A percentile compares a stretch with the other conserved stretches of the same genome.
These are phyloP conservation scores for Drosophila phalerata DNA, from an alignment of 2,888 invertebrate species.

Conservation along the genomic window DNA sequence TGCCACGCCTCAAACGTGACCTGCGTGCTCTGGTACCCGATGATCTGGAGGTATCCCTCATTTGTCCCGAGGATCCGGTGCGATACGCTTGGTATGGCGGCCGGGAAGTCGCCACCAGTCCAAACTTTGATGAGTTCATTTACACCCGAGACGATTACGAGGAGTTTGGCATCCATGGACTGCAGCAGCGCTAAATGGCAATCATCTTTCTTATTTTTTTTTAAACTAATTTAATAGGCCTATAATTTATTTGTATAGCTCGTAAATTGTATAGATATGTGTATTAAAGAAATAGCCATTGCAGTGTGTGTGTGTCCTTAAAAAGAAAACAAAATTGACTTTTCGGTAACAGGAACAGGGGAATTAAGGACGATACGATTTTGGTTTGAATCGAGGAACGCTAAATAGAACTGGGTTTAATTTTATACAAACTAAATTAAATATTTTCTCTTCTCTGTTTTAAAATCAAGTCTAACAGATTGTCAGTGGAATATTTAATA, in stretches of 20 bases:
- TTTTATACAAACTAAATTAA: too few species aligned
- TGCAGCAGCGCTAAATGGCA: slow-evolving; percentile 52
- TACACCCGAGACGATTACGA: slow-evolving; percentile 95
- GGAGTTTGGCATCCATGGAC: slow-evolving; percentile 89
- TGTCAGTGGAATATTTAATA: too few species aligned
- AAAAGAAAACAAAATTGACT: background rate
- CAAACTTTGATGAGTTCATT: slow-evolving; percentile 90
- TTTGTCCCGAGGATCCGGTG: slow-evolving; percentile 90
- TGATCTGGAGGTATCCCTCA: slow-evolving; percentile 91
- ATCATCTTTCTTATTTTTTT: background rate
- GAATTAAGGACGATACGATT: too few species aligned
- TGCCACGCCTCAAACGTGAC: slow-evolving; percentile 91
- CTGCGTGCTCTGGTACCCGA: slow-evolving; percentile 92
- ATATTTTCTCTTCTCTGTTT: too few species aligned
- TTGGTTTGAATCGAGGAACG: too few species aligned
- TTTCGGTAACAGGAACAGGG: too few species aligned
- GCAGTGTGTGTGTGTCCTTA: too few species aligned
- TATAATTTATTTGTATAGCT: slow-evolving; percentile 20
- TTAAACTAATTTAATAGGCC: slow-evolving; percentile 12
- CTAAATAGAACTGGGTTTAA: too few species aligned
- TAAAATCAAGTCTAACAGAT: too few species aligned
- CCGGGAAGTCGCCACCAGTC: slow-evolving; percentile 90
- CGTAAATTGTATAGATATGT: slow-evolving; percentile 7
- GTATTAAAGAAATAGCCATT: background rate
- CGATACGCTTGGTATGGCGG: slow-evolving; percentile 97